These are phyloP conservation scores for Xiphorhynchus erythropygius DNA, from an alignment of 2,797 vertebrate genomes.

Conservation along the genomic window DNA sequence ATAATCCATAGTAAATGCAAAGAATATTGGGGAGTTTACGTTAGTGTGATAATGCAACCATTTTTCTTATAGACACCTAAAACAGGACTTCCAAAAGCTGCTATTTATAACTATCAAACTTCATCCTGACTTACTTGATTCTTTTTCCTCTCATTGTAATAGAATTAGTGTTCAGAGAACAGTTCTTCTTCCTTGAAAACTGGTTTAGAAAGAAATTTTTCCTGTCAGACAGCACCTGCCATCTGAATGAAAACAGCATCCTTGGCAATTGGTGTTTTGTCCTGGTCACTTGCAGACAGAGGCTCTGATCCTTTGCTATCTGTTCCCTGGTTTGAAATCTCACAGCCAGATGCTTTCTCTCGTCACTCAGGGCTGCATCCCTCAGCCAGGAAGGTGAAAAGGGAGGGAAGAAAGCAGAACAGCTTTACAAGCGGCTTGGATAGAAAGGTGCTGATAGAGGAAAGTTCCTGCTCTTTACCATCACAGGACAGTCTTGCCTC, in stretches of 20 bases:
- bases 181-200: not conserved
- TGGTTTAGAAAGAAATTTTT: not conserved
- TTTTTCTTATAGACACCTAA: not conserved
- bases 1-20: not conserved
- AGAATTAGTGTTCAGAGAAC: not conserved
- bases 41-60: not conserved
- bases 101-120: not conserved
- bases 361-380: not conserved
- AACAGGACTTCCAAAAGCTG: not conserved
- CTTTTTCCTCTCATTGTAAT: not conserved
- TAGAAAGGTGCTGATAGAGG: not conserved
- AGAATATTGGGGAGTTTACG: not conserved
- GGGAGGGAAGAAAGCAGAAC: fast-evolving
- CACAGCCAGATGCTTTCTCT: not conserved
- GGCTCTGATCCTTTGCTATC: not conserved
- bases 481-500: not conserved
- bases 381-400: not conserved
- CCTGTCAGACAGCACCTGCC: not conserved
- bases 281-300: not conserved
- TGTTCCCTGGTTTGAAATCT: not conserved
- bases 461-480: not conserved
- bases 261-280: not conserved
- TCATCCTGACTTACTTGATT: not conserved
- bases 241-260: not conserved
- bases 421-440: not conserved